Conservation (phyloP, 2,113 vertebrate species). For the Myxocyprinus asiaticus region DNA sequence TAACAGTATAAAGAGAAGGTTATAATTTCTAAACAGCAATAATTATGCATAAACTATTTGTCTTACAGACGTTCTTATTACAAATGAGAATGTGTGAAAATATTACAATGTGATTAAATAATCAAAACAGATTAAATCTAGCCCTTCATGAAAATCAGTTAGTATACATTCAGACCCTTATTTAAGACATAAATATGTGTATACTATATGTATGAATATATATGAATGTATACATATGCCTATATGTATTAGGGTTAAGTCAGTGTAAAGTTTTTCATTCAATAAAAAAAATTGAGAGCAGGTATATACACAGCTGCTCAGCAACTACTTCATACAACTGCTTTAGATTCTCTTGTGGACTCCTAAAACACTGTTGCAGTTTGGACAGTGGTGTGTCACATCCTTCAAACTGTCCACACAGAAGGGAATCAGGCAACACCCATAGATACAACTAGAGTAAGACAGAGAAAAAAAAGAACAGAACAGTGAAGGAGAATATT, state of each 20-base stretch:
- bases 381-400: conserved; percentile 81
- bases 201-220: no score
- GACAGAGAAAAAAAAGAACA: not conserved
- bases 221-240: no score
- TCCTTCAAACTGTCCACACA: conserved; percentile 81
- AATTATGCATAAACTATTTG: no score
- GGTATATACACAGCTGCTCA: not conserved
- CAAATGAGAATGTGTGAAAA: no score
- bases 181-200: no score
- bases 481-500: not conserved
- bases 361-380: conserved; percentile 74
- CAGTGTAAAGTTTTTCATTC: no score
- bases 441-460: conserved; percentile 70
- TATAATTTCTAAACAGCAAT: not conserved
- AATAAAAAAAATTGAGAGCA: not conserved
- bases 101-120: no score
- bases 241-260: no score
- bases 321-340: not conserved
- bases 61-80: no score
- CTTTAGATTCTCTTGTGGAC: conserved; percentile 79
- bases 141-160: no score
- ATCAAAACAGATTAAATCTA: no score
- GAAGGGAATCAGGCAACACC: conserved; percentile 87
- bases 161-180: no score
- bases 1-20: not conserved